These are phyloP conservation scores for Ginglymostoma cirratum DNA, from an alignment of 2,113 vertebrate species.

Conservation along the genomic window DNA sequence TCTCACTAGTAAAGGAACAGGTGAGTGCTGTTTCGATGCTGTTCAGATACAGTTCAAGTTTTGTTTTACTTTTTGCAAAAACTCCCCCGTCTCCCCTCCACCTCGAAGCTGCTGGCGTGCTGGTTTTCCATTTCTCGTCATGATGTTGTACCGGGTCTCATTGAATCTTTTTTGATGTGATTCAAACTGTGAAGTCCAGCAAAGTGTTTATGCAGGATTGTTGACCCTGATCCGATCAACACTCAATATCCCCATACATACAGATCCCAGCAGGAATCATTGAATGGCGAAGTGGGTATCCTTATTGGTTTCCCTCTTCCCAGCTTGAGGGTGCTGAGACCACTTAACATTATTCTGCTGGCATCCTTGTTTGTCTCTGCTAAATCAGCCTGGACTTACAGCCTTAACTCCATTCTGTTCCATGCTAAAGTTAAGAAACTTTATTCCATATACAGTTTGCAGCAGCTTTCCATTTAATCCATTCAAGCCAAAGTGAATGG, in stretches of 20 bases:
- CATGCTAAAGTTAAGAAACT: background rate
- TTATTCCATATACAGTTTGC: background rate
- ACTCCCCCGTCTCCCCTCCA: background rate
- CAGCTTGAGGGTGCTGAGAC: background rate
- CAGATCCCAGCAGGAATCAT: background rate
- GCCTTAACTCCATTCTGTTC: background rate
- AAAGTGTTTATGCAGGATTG: background rate
- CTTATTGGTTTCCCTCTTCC: background rate
- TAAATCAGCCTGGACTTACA: background rate
- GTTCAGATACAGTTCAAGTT: background rate
- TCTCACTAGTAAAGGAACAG: slow-evolving; percentile 74
- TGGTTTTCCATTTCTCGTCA: background rate
- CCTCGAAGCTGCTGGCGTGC: background rate
- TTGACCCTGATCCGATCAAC: background rate
- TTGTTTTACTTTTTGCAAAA: too few relatives aligned
- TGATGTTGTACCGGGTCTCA: background rate
- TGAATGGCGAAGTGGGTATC: background rate
- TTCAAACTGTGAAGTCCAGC: background rate
- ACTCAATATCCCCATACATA: background rate
- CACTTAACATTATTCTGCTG: background rate
- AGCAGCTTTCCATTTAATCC: background rate
- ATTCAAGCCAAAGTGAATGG: background rate
- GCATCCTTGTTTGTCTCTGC: background rate
- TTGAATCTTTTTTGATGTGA: background rate
- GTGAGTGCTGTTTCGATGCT: slow-evolving; percentile 51